Base-by-base conservation (phyloP, 2,113 vertebrate species). In the Gavia stellata region DNA sequence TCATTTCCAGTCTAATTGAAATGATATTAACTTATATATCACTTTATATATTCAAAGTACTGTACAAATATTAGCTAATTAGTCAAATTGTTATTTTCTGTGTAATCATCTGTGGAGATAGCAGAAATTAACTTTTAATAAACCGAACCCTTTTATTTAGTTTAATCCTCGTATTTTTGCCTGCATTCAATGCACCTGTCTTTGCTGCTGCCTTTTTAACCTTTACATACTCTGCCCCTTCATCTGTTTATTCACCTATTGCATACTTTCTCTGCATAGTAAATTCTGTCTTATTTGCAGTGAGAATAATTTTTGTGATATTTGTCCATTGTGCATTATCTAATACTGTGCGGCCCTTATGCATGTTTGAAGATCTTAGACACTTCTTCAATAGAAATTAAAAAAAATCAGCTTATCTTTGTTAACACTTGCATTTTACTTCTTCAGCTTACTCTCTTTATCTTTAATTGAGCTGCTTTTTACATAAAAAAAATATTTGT, bases 41-140 rank as follows among this genome's bases (percentile, higher is more conserved):
- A 83, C 59, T 90, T 95, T 77, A 73, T 95, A 49, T 89, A 90
- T 95, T 96, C 91, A 83, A 85, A 94, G 66, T 95, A 90, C 93
- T 91, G 81, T 90, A 93, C 89, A 94, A 97, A 97, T 96, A 96
- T 90, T 95, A 97, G 91, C 89, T 97, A 96, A 96, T 96, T 94
- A 97, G 89, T 94, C 89, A 96, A 91, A 79, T 95, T 90, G 94
- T 97, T 97, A 93, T 94, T 96, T 97, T 97, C 86, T 93, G 26
- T 93, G 74, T 93, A 86, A 91, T 96, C 93, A 90, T 85, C 81
- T 50, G 13, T 94, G 89, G 91, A 95, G 89, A 86, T 86, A 81
- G 67, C 20, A 92, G 74, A 92, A 92, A 96, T 95, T 90, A 89
- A 97, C 81, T 97, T 96, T 83, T 88, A 82, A 83, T 93, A 90